Conservation (phyloP, 2,888 invertebrate genomes). For the Drosophila infuscata region DNA sequence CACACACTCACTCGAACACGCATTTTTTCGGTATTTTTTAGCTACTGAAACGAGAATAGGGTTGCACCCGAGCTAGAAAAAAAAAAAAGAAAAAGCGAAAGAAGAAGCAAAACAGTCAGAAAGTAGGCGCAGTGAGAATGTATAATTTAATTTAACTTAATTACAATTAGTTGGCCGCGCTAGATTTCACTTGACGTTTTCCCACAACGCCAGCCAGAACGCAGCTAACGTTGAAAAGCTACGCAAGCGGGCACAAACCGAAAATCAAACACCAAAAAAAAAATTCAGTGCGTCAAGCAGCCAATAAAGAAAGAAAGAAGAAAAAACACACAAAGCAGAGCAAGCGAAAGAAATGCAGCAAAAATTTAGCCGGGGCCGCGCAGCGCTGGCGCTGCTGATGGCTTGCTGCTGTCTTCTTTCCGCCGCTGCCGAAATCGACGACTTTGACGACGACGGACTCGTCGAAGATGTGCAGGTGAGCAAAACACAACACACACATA, state of each 20-base stretch:
- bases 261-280: conserved; percentile 35
- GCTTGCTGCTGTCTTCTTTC: conserved; percentile 50
- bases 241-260: conserved; percentile 41
- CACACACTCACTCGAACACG: neutral
- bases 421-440: conserved; percentile 59
- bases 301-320: conserved; percentile 5
- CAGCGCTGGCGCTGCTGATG: conserved; percentile 59
- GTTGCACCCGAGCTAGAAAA: conserved; percentile 35
- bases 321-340: conserved; percentile 30
- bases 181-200: conserved; percentile 63
- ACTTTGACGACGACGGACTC: conserved; percentile 79
- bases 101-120: conserved; percentile 47
- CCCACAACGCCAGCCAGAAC: conserved; percentile 52
- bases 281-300: conserved; percentile 38
- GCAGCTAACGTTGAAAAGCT: conserved; percentile 57
- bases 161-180: conserved; percentile 72
- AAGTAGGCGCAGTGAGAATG: conserved; percentile 73
- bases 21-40: conserved; percentile 50
- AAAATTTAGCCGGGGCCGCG: conserved; percentile 52
- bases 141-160: conserved; percentile 78
- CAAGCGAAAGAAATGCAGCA: conserved; percentile 60
- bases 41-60: conserved; percentile 32
- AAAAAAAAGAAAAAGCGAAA: conserved; percentile 29
- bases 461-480: conserved; percentile 82
- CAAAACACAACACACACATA: neutral